Evolutionary conservation across 2,888 invertebrate species (phyloP), one percentile per base, ranked within the genome.

Genomic region (Coelinius sp.): DNA sequence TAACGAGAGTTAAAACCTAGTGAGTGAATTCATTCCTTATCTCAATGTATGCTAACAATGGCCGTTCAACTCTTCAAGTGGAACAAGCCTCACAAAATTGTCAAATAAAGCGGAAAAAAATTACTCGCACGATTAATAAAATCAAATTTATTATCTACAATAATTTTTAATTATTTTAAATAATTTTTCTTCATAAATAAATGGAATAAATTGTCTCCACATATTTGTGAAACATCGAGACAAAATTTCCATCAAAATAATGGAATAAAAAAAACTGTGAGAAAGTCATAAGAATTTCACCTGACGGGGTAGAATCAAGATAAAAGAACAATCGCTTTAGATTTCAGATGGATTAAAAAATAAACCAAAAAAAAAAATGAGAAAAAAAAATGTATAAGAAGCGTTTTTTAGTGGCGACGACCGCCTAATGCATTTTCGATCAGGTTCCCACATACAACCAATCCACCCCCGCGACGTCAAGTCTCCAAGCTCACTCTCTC

Each of bases 391-490:
- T 38, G 56, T 46, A 8, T 14, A 62, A 41, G 66, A 53, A 67
- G 31, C 24, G 72, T 53, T 52, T 53, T 52, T 69, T 49, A 38
- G 69, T 53, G 46, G 38, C 63, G 56, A 68, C 52, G 22, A 41
- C 62, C 38, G 65, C 27, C 68, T 68, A 66, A 74, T 75, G 72
- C 74, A 73, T 73, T 75, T 77, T 79, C 80, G 81, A 81, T 83
- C 80, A 79, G 83, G 84, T 86, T 86, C 85, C 85, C 83, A 87
- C 85, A 86, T 86, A 82, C 85, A 83, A 82, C 81, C 79, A 79
- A 85, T 79, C 86, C 87, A 87, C 87, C 87, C 87, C 86, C 87
- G 86, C 87, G 78, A 62, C 25, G 25, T 59, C 5, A 41, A 38
- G 24, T 38, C 41, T 41, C 27, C 12, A 62, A 20, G 35, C 31